Evolutionary conservation across 2,888 invertebrate species (phyloP), one percentile per base, ranked within the genome.

Genomic region (Flexamia atlantica): DNA sequence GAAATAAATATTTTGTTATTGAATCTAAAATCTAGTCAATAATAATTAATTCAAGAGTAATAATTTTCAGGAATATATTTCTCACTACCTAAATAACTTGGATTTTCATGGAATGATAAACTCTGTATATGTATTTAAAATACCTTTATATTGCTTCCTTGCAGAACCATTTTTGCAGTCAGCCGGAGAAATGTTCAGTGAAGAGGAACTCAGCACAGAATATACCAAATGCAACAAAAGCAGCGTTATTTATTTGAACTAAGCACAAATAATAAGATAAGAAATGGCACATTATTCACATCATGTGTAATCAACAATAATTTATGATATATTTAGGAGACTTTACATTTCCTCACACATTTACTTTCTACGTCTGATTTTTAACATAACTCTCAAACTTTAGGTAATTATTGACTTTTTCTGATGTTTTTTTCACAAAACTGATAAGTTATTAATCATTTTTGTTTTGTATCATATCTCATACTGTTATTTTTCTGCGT

Each of bases 71-170:
- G n/a, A n/a, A n/a, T n/a, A n/a, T n/a, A n/a, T n/a, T n/a, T n/a
- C n/a, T n/a, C n/a, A n/a, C n/a, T n/a, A n/a, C n/a, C n/a, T n/a
- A n/a, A n/a, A n/a, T n/a, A n/a, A n/a, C n/a, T n/a, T n/a, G n/a
- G n/a, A n/a, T n/a, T n/a, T n/a, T n/a, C n/a, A n/a, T n/a, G n/a
- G n/a, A n/a, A n/a, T n/a, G n/a, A n/a, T n/a, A n/a, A n/a, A n/a
- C n/a, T n/a, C n/a, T n/a, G n/a, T n/a, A n/a, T n/a, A n/a, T n/a
- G n/a, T n/a, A n/a, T n/a, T n/a, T n/a, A n/a, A n/a, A n/a, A n/a
- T n/a, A n/a, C n/a, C n/a, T n/a, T n/a, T 57, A 64, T 30, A 3
- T 64, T 64, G 28, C 64, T 64, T 64, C 64, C 64, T 28, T 28
- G 64, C 10, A 64, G 25, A 64, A 64, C 64, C 64, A 64, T 64